Percentiles rank a stretch among this genome's conserved stretches.
Conservation (phyloP, 2,888 invertebrate species). For the Notodonta dromedarius region DNA sequence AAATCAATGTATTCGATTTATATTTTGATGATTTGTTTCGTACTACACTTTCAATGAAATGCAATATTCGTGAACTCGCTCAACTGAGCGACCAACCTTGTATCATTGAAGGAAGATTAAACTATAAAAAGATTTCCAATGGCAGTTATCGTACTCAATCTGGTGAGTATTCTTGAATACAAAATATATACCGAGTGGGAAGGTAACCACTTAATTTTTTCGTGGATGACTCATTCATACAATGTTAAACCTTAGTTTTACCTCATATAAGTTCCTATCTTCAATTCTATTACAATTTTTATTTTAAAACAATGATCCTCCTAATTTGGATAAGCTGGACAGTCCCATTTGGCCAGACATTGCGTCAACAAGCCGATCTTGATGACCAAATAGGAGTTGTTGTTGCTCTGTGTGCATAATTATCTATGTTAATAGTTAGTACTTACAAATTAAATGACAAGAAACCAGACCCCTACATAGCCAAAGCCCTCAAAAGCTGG, state of each 20-base stretch:
- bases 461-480: too few relatives aligned
- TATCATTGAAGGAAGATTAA: conserved; percentile 88
- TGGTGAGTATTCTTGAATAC: conserved; percentile 51
- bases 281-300: too few relatives aligned
- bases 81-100: conserved; percentile 85
- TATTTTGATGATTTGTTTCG: conserved; percentile 9
- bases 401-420: too few relatives aligned
- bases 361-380: too few relatives aligned
- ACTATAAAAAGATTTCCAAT: conserved; percentile 86
- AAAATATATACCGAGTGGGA: background rate
- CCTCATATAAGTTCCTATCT: too few relatives aligned
- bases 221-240: conserved; percentile 1
- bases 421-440: too few relatives aligned
- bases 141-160: conserved; percentile 80
- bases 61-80: conserved; percentile 88
- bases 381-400: too few relatives aligned
- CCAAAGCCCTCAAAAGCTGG: too few relatives aligned
- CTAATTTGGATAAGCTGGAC: too few relatives aligned
- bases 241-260: background rate
- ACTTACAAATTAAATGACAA: too few relatives aligned
- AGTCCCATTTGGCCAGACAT: too few relatives aligned
- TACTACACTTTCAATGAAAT: conserved; percentile 84
- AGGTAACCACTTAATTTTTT: background rate
- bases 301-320: too few relatives aligned
- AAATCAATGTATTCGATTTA: conserved; percentile 8